Conservation (phyloP, 1,140 invertebrate species). For the Kradibia gibbosae region DNA sequence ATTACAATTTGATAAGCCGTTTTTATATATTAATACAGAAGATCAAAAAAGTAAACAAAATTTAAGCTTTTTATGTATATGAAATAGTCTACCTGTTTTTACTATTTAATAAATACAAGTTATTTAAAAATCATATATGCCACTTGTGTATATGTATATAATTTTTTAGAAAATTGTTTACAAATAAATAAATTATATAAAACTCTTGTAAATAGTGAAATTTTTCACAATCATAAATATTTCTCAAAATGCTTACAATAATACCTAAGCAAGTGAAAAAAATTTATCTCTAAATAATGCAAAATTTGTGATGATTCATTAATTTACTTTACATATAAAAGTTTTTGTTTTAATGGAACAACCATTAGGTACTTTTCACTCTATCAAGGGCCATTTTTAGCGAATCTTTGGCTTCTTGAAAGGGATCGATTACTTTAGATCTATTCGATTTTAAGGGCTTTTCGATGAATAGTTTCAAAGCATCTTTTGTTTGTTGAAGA, state of each 20-base stretch:
- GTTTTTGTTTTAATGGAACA: background rate
- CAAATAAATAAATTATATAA: conserved; percentile 54
- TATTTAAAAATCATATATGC: conserved; percentile 45
- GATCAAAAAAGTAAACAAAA: conserved; percentile 36
- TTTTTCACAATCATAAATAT: conserved; percentile 42
- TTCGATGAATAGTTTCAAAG: conserved; percentile 75
- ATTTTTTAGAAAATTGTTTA: conserved; percentile 48
- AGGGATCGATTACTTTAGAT: conserved; percentile 62
- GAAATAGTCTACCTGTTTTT: conserved; percentile 14
- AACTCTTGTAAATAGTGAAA: conserved; percentile 46
- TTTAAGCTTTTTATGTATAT: conserved; percentile 17
- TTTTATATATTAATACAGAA: conserved; percentile 34
- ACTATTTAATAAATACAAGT: conserved; percentile 26
- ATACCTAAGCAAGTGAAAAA: conserved; percentile 30
- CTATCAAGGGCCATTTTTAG: conserved; percentile 59
- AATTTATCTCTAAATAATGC: conserved; percentile 21
- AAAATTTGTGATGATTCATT: conserved; percentile 6
- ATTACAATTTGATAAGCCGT: conserved; percentile 41
- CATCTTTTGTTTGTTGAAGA: conserved; percentile 72
- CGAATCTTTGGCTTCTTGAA: conserved; percentile 63
- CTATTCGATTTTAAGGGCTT: conserved; percentile 66
- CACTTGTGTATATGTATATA: conserved; percentile 37
- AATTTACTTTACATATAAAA: conserved; percentile 42
- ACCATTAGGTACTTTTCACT: conserved; percentile 57
- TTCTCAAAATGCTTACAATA: conserved; percentile 41